Conservation (phyloP, 2,113 vertebrate species). For the Oostethus manadensis region DNA sequence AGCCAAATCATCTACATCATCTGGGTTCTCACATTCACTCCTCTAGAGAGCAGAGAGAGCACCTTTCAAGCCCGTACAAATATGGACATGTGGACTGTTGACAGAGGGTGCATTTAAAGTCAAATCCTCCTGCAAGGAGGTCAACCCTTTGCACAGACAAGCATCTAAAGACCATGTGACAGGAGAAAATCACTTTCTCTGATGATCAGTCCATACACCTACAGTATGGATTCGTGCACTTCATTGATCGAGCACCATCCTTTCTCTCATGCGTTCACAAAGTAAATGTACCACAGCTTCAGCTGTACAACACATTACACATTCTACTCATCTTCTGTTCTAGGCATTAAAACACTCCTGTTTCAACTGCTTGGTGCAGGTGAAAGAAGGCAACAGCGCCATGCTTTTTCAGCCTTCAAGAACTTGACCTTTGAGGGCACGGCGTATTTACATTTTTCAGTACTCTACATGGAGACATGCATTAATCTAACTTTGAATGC, state of each 20-base stretch:
- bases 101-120: slow-evolving; percentile 20
- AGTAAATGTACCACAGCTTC: slow-evolving; percentile 7
- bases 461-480: not conserved
- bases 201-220: slow-evolving; percentile 28
- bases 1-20: slow-evolving; percentile 54
- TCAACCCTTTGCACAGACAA: slow-evolving; percentile 43
- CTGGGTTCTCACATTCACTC: slow-evolving; percentile 28
- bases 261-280: slow-evolving; percentile 16
- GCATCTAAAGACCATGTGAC: slow-evolving; percentile 30
- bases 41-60: slow-evolving; percentile 18
- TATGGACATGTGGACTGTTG: slow-evolving; percentile 17
- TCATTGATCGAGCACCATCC: slow-evolving; percentile 32
- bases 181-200: slow-evolving; percentile 40
- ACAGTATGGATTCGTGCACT: slow-evolving; percentile 36
- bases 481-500: slow-evolving; percentile 1
- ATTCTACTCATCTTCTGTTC: not conserved
- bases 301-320: not conserved
- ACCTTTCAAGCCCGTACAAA: slow-evolving; percentile 23
- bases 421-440: not conserved
- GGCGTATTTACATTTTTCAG: not conserved
- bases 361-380: not conserved
- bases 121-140: slow-evolving; percentile 25
- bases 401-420: not conserved
- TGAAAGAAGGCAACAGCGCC: not conserved
- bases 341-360: not conserved